Evolutionary conservation across 2,888 invertebrate genomes (phyloP).

Genomic region (Cosmia pyralina): DNA sequence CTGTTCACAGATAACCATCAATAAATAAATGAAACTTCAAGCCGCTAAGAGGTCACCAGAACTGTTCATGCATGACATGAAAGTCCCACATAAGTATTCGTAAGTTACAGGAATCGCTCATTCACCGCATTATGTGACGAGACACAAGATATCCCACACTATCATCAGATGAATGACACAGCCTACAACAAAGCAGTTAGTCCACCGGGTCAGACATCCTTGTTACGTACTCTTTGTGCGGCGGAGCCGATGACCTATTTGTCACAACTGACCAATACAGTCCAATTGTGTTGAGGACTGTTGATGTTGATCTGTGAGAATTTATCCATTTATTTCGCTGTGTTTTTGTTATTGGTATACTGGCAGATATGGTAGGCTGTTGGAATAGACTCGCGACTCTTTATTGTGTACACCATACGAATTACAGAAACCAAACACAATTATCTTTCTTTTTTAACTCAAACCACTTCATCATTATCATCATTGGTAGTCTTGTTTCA

Average conservation of each 20-base stretch:
- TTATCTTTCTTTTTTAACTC: too few species aligned
- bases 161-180: slow-evolving; percentile 9
- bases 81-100: too few species aligned
- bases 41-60: too few species aligned
- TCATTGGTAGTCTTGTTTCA: too few species aligned
- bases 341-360: background rate
- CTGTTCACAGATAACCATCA: too few species aligned
- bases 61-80: too few species aligned
- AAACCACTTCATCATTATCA: too few species aligned
- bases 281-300: slow-evolving; percentile 23
- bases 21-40: too few species aligned
- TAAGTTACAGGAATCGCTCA: too few species aligned
- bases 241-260: slow-evolving; percentile 46
- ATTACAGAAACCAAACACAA: too few species aligned
- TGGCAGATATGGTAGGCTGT: background rate
- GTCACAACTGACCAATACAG: slow-evolving; percentile 18
- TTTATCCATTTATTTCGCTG: background rate
- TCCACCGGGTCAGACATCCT: slow-evolving; percentile 41
- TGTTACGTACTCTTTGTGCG: slow-evolving; percentile 48
- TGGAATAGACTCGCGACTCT: background rate
- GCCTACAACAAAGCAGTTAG: slow-evolving; percentile 35
- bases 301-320: background rate
- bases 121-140: too few species aligned
- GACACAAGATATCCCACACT: slow-evolving; percentile 8
- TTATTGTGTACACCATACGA: too few species aligned